These are phyloP conservation scores for Neogale vison DNA, from an alignment of 2,113 vertebrate genomes.

Conservation along the genomic window DNA sequence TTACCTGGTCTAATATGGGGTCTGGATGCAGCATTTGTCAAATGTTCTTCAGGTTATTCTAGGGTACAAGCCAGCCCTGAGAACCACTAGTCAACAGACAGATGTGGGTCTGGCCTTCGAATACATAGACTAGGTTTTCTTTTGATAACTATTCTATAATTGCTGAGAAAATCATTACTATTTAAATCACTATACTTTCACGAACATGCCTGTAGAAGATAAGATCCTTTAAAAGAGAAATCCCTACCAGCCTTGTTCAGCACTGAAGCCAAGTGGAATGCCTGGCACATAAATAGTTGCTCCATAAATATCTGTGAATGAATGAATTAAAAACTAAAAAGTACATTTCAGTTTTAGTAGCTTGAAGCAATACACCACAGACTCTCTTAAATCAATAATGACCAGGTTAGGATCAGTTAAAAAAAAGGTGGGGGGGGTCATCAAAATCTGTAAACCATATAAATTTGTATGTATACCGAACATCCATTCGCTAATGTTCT, in stretches of 20 bases:
- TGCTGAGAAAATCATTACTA: slow-evolving; percentile 20
- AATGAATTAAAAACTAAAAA: background rate
- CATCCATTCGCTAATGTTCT: background rate
- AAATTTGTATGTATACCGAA: background rate
- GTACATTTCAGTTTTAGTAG: background rate
- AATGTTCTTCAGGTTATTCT: slow-evolving; percentile 25
- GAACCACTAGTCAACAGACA: background rate
- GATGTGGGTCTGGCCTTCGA: slow-evolving; percentile 3
- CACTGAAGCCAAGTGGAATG: background rate
- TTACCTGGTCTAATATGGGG: background rate
- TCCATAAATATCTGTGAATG: slow-evolving; percentile 8
- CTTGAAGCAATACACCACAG: background rate
- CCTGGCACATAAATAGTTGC: background rate
- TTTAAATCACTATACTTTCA: slow-evolving; percentile 39
- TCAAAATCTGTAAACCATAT: background rate
- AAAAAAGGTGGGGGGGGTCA: background rate
- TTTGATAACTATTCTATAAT: background rate
- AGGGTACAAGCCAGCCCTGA: background rate
- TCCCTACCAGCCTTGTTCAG: background rate
- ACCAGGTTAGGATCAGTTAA: background rate
- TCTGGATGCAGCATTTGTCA: background rate
- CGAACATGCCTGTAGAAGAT: background rate
- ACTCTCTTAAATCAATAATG: slow-evolving; percentile 9
- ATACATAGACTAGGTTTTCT: slow-evolving; percentile 20
- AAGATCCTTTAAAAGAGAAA: slow-evolving; percentile 7